phyloP scores from a whole-genome alignment of 2,113 vertebrate species.

The Triplophysa rosa region DNA sequence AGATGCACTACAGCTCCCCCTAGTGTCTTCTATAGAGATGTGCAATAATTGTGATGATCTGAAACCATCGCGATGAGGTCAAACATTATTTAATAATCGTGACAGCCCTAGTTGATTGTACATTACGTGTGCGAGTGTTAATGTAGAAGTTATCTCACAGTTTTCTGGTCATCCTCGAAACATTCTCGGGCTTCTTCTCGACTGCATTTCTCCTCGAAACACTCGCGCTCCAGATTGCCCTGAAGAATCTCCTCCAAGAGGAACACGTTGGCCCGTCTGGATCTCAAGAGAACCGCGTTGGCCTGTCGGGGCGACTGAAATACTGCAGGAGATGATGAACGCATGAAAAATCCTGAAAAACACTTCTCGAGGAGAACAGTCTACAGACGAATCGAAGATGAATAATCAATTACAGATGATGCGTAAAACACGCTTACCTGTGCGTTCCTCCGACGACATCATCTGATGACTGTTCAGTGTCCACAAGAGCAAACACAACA shows the following conservation, averaged over 20 bases:
- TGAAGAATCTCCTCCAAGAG: slow-evolving; percentile 83
- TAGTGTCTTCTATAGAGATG: no score
- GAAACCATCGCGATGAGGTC: no score
- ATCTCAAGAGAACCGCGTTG: slow-evolving; percentile 70
- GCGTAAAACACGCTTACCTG: not conserved
- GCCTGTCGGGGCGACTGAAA: slow-evolving; percentile 59
- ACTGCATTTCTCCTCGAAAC: slow-evolving; percentile 81
- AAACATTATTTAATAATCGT: no score
- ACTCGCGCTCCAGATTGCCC: slow-evolving; percentile 89
- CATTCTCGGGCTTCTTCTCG: slow-evolving; percentile 87
- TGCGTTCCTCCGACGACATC: not conserved
- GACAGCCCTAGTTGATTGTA: no score
- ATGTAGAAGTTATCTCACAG: slow-evolving; percentile 61
- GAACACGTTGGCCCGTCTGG: slow-evolving; percentile 73
- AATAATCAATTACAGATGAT: no score
- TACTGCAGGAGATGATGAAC: slow-evolving; percentile 60
- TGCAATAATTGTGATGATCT: no score
- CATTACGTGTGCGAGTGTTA: not conserved
- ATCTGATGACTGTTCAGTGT: not conserved
- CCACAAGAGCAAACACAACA: not conserved
- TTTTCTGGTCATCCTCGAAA: slow-evolving; percentile 76
- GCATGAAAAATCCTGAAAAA: no score
- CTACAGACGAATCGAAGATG: not conserved
- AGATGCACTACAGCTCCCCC: no score
- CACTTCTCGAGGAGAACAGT: no score